Evolutionary conservation across 2,113 vertebrate species (phyloP), one percentile per base, ranked within the genome.

Genomic region (Romanogobio albipinnatus): DNA sequence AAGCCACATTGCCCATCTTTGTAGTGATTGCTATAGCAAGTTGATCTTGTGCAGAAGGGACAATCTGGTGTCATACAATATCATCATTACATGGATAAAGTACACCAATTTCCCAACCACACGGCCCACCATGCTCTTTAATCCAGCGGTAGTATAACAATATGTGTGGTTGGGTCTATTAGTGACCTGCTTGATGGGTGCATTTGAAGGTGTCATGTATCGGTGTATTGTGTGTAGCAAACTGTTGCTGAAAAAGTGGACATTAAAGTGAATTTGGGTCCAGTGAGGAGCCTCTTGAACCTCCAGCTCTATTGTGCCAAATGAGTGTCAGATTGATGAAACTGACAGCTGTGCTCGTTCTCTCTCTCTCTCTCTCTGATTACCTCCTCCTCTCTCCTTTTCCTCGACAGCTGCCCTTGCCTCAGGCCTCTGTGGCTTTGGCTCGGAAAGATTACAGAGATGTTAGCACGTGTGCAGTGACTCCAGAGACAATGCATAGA

Each of bases 141-240:
- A 61, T 7, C 33, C 76, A 58, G 56, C 17, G 43, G 76, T 14
- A 47, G 26, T 22, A 47, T 39, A 78, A 43, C 76, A 59, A n/a
- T 62, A 79, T 45, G 22, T 79, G 76, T 10, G 14, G 59, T 15
- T 47, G 3, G 29, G 56, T 43, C 53, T 78, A 43, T 43, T 56
- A 78, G 6, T 68, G 61, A 19, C 2, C n/a, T 33, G 15, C 61
- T 22, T 68, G 62, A 81, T 68, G 45, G 61, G 51, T 68, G 61
- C 43, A 51, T 81, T 62, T 75, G 39, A 88, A 89, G 89, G 61
- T 81, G 78, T 81, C 87, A 90, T 93, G 93, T 96, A 94, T 95
- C 95, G 90, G 89, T 93, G 94, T 94, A 90, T 90, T 93, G 94
- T 94, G 95, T 95, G 95, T 95, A 96, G 94, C 96, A 96, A 97